A percentile compares a stretch with the other conserved stretches of the same genome.
Conservation (phyloP, 2,113 vertebrate genomes). For the Deroptyus accipitrinus region DNA sequence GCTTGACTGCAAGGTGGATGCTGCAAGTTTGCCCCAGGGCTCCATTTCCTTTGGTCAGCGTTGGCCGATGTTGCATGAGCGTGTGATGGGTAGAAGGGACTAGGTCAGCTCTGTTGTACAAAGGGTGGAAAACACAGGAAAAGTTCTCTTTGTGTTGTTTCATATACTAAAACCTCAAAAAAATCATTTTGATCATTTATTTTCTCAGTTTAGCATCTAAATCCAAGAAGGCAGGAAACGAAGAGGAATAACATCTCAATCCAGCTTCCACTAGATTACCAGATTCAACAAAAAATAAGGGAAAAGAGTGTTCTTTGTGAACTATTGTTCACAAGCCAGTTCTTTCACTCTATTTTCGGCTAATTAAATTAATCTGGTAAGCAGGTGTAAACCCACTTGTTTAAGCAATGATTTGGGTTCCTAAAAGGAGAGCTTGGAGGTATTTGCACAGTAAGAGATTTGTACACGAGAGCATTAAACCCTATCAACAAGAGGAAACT, state of each 20-base stretch:
- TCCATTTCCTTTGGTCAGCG: rapidly evolving
- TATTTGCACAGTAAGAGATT: conserved; percentile 55
- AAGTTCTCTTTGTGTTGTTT: not conserved
- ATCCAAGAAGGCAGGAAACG: not conserved
- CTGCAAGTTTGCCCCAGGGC: not conserved
- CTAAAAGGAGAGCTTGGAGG: conserved; percentile 54
- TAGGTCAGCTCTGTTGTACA: not conserved
- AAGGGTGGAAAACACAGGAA: not conserved
- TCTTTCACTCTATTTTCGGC: conserved; percentile 76
- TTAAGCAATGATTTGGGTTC: conserved; percentile 75
- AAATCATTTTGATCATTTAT: not conserved
- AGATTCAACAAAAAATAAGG: not conserved
- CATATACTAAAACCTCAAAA: not conserved
- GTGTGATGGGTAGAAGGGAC: not conserved
- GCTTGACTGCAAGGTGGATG: not conserved
- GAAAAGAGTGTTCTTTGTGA: conserved; percentile 2
- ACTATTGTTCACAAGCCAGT: conserved; percentile 72
- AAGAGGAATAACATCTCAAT: not conserved
- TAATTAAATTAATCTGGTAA: conserved; percentile 88
- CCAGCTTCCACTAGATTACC: conserved; percentile 12
- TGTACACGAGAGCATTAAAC: conserved; percentile 63
- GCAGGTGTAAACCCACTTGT: conserved; percentile 83
- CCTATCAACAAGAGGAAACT: conserved; percentile 56
- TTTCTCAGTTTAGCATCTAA: not conserved
- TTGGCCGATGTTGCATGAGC: rapidly evolving